phyloP scores from a whole-genome alignment of 2,797 vertebrate species.

The Kryptopterus vitreolus region DNA sequence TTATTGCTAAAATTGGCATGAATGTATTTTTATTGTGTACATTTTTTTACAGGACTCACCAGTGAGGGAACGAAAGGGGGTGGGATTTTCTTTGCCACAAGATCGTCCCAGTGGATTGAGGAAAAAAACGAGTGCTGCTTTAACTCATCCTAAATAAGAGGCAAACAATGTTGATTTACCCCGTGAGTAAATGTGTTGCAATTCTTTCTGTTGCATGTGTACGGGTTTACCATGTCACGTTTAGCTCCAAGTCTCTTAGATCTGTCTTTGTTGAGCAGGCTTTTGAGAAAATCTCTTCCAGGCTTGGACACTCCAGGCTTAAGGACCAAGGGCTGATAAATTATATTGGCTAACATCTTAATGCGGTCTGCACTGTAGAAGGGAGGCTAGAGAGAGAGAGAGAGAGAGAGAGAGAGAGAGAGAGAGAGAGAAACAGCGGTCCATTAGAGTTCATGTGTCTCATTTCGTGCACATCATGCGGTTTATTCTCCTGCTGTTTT shows the following conservation, averaged over 20 bases:
- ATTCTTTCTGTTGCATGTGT: slow-evolving; percentile 20
- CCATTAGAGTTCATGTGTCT: background rate
- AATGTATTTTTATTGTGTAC: background rate
- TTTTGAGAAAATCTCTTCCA: slow-evolving; percentile 66
- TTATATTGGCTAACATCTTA: slow-evolving; percentile 77
- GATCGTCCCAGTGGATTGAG: slow-evolving; percentile 73
- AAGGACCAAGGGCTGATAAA: slow-evolving; percentile 70
- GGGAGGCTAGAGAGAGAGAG: slow-evolving; percentile 68
- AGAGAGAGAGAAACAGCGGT: slow-evolving; percentile 16
- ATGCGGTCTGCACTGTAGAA: slow-evolving; percentile 73
- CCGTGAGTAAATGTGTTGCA: background rate
- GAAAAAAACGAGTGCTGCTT: slow-evolving; percentile 74
- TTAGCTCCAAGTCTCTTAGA: slow-evolving; percentile 68
- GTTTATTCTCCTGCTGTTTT: background rate
- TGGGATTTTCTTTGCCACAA: slow-evolving; percentile 68
- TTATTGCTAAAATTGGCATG: background rate
- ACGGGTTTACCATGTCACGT: slow-evolving; percentile 69
- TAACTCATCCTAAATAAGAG: slow-evolving; percentile 71
- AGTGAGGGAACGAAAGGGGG: slow-evolving; percentile 75
- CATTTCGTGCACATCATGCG: background rate
- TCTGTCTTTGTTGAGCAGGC: slow-evolving; percentile 71
- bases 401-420: no score
- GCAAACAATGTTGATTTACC: slow-evolving; percentile 16
- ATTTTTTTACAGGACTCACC: slow-evolving; percentile 57
- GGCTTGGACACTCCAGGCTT: slow-evolving; percentile 62